phyloP scores from a whole-genome alignment of 2,113 vertebrate genomes.

The Pollimyrus isidori region DNA sequence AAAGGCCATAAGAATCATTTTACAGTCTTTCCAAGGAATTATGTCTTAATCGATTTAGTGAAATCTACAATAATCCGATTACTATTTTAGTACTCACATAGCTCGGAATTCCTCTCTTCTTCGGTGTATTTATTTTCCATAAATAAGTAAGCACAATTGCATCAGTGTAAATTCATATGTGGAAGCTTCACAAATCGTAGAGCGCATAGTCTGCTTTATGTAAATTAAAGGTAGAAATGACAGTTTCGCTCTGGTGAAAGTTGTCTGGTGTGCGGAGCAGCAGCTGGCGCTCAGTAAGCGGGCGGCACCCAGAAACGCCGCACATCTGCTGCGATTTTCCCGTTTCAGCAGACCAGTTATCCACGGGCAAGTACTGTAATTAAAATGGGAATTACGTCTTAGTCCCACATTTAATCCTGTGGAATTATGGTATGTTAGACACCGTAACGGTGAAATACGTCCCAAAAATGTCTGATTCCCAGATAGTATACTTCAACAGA shows the following conservation, averaged over 20 bases:
- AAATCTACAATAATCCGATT: background rate
- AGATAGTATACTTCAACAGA: background rate
- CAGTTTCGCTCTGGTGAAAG: background rate
- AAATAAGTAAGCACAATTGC: background rate
- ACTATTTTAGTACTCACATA: background rate
- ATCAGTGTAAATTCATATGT: background rate
- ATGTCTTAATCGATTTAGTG: background rate
- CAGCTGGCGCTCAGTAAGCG: constrained; percentile 30
- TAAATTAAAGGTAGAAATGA: background rate
- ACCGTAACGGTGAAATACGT: constrained; percentile 6
- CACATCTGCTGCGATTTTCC: constrained; percentile 52
- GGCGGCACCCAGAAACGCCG: constrained; percentile 20
- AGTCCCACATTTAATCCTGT: constrained; percentile 8
- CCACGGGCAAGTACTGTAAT: constrained; percentile 32
- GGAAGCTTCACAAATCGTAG: background rate
- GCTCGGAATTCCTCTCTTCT: background rate
- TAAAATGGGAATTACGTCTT: constrained; percentile 17
- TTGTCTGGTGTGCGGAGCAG: constrained; percentile 33
- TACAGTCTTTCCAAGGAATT: background rate
- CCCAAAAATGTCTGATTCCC: background rate
- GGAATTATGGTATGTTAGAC: constrained; percentile 16
- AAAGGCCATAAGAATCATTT: background rate
- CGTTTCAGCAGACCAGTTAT: constrained; percentile 24
- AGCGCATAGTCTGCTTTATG: background rate
- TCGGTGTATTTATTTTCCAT: background rate